Evolutionary conservation across 2,113 vertebrate genomes (phyloP).

Genomic region (Bubalus kerabau): DNA sequence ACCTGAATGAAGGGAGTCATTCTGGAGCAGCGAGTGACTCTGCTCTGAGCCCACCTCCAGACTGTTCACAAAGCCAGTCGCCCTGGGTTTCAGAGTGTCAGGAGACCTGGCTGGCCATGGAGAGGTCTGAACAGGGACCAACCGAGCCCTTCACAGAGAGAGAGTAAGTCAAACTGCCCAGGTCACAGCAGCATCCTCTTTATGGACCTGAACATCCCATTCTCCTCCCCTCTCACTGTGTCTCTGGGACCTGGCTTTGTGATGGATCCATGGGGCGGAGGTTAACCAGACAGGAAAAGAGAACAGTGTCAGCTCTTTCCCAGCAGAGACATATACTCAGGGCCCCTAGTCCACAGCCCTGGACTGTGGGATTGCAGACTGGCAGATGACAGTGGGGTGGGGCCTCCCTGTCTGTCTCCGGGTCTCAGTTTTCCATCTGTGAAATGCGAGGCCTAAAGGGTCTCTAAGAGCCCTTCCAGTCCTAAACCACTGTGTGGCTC

Average conservation of each 20-base stretch:
- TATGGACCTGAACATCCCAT: not conserved
- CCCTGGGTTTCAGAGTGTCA: not conserved
- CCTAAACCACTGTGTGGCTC: not conserved
- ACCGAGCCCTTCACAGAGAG: not conserved
- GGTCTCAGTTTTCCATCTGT: not conserved
- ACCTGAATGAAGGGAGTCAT: not conserved
- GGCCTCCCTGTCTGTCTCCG: not conserved
- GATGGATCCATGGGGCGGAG: not conserved
- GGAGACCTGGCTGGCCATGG: not conserved
- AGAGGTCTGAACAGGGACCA: not conserved
- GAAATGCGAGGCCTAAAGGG: not conserved
- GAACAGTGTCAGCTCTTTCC: not conserved
- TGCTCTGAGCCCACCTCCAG: not conserved
- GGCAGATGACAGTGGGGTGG: accelerated
- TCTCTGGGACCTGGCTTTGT: not conserved
- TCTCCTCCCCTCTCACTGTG: not conserved
- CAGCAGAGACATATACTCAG: not conserved
- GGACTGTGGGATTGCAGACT: not conserved
- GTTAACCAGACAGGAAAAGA: not conserved
- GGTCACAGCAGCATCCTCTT: not conserved
- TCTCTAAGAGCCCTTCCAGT: not conserved
- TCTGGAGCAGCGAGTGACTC: not conserved
- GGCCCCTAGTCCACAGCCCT: not conserved
- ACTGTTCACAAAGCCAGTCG: not conserved
- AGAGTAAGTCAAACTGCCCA: not conserved